These are phyloP conservation scores for Hiodon tergisus DNA, from an alignment of 2,113 vertebrate genomes.

Conservation along the genomic window DNA sequence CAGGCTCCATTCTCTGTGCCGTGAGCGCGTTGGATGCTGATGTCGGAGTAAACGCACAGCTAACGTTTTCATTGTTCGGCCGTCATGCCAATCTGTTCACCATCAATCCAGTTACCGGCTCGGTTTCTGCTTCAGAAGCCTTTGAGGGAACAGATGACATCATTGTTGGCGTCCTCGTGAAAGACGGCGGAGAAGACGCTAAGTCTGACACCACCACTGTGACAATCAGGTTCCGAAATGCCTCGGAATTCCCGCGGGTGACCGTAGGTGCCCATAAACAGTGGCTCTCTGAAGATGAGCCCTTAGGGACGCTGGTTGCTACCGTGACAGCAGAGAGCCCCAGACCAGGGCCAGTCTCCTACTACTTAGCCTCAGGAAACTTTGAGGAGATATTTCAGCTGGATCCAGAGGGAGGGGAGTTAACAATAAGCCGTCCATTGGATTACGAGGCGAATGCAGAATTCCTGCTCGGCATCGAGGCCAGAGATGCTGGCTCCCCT, in stretches of 20 bases:
- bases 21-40: slow-evolving; percentile 60
- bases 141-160: slow-evolving; percentile 43
- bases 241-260: slow-evolving; percentile 53
- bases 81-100: slow-evolving; percentile 49
- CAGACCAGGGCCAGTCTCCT: slow-evolving; percentile 49
- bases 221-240: slow-evolving; percentile 54
- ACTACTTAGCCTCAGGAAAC: slow-evolving; percentile 61
- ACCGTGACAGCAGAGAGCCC: slow-evolving; percentile 42
- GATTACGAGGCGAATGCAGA: slow-evolving; percentile 59
- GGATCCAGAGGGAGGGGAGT: slow-evolving; percentile 43
- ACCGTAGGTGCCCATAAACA: slow-evolving; percentile 38
- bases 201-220: slow-evolving; percentile 58
- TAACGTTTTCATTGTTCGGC: slow-evolving; percentile 57
- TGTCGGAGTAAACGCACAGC: slow-evolving; percentile 54
- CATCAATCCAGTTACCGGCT: slow-evolving; percentile 51
- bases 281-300: slow-evolving; percentile 50
- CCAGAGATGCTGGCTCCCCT: slow-evolving; percentile 58
- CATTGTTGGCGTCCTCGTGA: slow-evolving; percentile 50
- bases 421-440: slow-evolving; percentile 51
- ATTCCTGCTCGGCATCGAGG: slow-evolving; percentile 58
- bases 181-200: slow-evolving; percentile 51
- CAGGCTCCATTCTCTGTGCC: slow-evolving; percentile 59
- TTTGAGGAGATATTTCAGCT: slow-evolving; percentile 54
- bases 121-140: slow-evolving; percentile 36
- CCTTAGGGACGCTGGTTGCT: slow-evolving; percentile 46